Conservation (phyloP, 1,140 invertebrate species). For the Penaeus vannamei region DNA sequence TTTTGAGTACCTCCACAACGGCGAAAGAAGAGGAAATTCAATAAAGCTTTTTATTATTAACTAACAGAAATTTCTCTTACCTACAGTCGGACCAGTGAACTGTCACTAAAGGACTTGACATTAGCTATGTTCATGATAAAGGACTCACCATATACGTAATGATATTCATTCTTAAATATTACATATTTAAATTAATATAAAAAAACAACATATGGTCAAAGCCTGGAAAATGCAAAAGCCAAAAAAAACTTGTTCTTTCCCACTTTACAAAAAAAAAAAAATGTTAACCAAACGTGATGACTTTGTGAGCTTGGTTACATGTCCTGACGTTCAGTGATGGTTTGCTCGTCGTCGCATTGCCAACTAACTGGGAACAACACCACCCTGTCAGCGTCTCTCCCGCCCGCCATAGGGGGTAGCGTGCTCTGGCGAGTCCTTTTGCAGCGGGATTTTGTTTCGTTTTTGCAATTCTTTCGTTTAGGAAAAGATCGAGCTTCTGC, state of each 20-base stretch:
- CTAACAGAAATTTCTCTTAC: conserved; percentile 3
- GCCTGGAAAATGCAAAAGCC: too few relatives aligned
- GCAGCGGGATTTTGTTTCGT: too few relatives aligned
- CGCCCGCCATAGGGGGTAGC: not conserved
- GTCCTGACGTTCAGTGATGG: conserved; percentile 12
- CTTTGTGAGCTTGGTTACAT: not conserved
- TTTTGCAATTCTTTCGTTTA: too few relatives aligned
- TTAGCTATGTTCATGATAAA: too few relatives aligned
- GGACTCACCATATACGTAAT: too few relatives aligned
- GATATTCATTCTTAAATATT: too few relatives aligned
- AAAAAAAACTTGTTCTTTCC: not conserved
- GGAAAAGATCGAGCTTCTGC: too few relatives aligned
- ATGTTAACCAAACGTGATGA: not conserved
- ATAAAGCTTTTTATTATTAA: conserved; percentile 2
- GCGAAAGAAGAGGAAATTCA: not conserved
- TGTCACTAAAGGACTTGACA: not conserved
- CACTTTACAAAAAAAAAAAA: not conserved
- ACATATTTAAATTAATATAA: too few relatives aligned
- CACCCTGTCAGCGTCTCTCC: conserved; percentile 36
- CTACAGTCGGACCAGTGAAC: not conserved
- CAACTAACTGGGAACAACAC: conserved; percentile 46
- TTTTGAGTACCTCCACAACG: too few relatives aligned
- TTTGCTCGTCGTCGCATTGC: conserved; percentile 9
- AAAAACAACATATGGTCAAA: too few relatives aligned
- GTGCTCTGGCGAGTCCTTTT: too few relatives aligned